phyloP scores from a whole-genome alignment of 2,113 vertebrate species.

The Phalacrocorax pelagicus region DNA sequence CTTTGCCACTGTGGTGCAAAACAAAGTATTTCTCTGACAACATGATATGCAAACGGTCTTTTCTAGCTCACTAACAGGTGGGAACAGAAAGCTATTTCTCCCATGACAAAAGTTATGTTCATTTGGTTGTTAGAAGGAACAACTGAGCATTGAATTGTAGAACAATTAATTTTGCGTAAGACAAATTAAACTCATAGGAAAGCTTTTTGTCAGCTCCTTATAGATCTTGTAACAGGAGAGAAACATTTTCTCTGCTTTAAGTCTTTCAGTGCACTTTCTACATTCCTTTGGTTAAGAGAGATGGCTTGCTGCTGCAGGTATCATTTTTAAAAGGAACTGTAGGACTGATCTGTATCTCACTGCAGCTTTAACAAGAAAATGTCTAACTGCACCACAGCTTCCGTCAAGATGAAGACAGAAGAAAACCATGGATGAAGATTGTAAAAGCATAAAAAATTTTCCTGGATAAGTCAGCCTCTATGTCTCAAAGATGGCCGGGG shows the following conservation, averaged over 20 bases:
- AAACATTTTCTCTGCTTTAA: neutral
- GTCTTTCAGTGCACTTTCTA: neutral
- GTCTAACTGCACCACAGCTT: neutral
- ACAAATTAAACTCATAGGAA: neutral
- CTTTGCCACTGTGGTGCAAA: neutral
- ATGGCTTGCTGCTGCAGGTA: neutral
- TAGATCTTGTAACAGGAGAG: neutral
- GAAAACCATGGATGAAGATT: neutral
- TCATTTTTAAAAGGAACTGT: neutral
- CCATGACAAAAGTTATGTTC: neutral
- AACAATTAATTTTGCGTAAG: neutral
- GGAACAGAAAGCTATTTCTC: neutral
- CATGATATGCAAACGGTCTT: neutral
- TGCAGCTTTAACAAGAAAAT: neutral
- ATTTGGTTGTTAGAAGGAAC: neutral
- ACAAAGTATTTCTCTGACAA: neutral
- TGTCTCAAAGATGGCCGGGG: neutral
- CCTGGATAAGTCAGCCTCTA: neutral
- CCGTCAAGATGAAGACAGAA: neutral
- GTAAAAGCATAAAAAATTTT: neutral
- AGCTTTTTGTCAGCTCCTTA: neutral
- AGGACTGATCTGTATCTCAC: neutral
- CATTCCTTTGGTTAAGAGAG: neutral
- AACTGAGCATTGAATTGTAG: neutral
- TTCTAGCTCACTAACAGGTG: neutral